Percentiles rank a stretch among this genome's conserved stretches.
phyloP scores from a whole-genome alignment of 1,140 invertebrate genomes.

The Diabrotica undecimpunctata region DNA sequence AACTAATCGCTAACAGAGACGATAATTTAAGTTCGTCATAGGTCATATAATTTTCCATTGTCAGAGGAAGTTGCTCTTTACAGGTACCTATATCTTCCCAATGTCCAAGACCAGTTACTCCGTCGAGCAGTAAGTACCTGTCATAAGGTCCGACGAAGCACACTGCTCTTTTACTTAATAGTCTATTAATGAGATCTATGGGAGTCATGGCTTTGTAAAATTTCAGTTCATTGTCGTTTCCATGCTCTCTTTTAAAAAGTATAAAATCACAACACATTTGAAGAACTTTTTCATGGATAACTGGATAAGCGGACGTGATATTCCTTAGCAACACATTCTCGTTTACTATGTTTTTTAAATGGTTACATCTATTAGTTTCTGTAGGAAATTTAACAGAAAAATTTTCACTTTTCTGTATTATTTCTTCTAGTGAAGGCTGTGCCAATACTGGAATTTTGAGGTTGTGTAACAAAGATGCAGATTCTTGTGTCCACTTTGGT shows the following conservation, averaged over 20 bases:
- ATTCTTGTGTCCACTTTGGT: constrained; percentile 22
- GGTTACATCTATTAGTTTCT: constrained; percentile 43
- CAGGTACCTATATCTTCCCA: constrained; percentile 49
- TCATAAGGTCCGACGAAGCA: constrained; percentile 53
- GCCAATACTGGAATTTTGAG: neutral
- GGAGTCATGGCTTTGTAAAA: constrained; percentile 57
- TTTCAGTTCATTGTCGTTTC: constrained; percentile 52
- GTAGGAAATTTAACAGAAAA: constrained; percentile 50
- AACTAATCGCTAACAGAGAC: constrained; percentile 35
- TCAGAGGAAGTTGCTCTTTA: constrained; percentile 46
- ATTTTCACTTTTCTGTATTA: constrained; percentile 47
- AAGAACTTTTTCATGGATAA: constrained; percentile 51
- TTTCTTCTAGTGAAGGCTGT: constrained; percentile 35
- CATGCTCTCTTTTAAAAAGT: constrained; percentile 50
- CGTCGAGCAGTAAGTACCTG: constrained; percentile 51
- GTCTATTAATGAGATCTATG: constrained; percentile 53
- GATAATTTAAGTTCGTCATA: constrained; percentile 41
- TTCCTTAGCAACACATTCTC: constrained; percentile 44
- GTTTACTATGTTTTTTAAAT: constrained; percentile 42
- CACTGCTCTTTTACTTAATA: constrained; percentile 56
- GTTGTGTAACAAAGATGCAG: neutral
- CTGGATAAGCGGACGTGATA: constrained; percentile 51
- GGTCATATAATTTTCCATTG: constrained; percentile 33
- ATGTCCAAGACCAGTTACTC: constrained; percentile 47
- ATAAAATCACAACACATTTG: constrained; percentile 49